Percentiles rank a stretch among this genome's conserved stretches.
These are phyloP conservation scores for Acrocephalus scirpaceus DNA, from an alignment of 2,797 vertebrate species.

Conservation along the genomic window DNA sequence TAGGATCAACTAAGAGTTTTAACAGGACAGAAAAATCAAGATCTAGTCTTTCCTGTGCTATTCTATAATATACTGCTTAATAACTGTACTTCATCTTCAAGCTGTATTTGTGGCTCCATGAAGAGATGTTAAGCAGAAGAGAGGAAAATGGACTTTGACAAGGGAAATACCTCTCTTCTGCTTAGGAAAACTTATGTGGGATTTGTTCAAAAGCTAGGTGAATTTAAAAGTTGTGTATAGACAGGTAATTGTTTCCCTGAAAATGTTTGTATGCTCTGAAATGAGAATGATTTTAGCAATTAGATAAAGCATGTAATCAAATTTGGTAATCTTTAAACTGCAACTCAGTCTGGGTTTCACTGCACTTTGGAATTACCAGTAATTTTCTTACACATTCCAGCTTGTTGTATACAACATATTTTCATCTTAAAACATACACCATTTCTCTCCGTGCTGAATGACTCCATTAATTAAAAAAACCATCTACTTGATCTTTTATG, in stretches of 20 bases:
- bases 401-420: background rate
- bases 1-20: background rate
- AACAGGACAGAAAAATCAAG: background rate
- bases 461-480: background rate
- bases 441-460: background rate
- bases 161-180: background rate
- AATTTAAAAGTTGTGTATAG: background rate
- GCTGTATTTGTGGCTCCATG: background rate
- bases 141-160: background rate
- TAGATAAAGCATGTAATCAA: background rate
- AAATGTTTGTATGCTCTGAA: background rate
- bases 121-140: background rate
- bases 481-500: background rate
- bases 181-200: background rate
- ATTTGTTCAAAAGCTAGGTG: background rate
- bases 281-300: background rate
- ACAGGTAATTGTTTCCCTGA: background rate
- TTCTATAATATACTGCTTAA: background rate
- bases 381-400: background rate
- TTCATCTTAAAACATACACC: background rate
- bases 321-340: background rate
- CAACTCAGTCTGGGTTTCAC: background rate
- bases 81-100: background rate
- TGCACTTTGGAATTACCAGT: background rate
- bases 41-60: background rate